A percentile compares a stretch with the other conserved stretches of the same genome.
These are phyloP conservation scores for Callipepla squamata DNA, from an alignment of 2,113 vertebrate species.

Conservation along the genomic window DNA sequence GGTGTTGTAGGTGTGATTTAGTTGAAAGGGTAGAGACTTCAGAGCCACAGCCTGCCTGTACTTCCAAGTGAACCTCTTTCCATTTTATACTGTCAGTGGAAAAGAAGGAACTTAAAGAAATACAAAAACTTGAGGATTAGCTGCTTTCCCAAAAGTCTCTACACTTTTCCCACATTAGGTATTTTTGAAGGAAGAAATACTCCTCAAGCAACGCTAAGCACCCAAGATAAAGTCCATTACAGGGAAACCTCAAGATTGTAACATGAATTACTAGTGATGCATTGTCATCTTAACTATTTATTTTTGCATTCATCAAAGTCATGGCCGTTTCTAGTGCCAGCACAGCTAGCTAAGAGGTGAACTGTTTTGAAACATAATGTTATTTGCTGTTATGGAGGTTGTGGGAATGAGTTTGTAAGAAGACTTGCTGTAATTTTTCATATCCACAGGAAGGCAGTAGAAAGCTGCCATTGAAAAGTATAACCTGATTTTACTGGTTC, in stretches of 20 bases:
- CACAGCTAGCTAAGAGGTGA: neutral
- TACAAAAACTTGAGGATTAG: neutral
- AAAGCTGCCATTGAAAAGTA: neutral
- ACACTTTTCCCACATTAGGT: neutral
- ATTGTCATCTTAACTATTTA: neutral
- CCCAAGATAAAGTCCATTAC: neutral
- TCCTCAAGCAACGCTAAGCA: neutral
- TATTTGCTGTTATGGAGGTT: neutral
- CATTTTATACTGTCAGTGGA: neutral
- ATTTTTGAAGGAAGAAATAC: neutral
- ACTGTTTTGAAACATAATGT: neutral
- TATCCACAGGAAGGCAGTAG: neutral
- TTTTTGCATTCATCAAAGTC: neutral
- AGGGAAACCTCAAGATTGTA: neutral
- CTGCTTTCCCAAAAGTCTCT: neutral
- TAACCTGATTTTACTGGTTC: neutral
- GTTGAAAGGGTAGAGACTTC: neutral
- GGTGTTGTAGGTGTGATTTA: neutral
- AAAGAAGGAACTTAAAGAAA: neutral
- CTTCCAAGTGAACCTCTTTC: neutral
- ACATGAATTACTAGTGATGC: neutral
- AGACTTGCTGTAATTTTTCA: neutral
- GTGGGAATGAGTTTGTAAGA: neutral
- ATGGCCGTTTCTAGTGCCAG: neutral
- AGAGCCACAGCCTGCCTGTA: neutral